A percentile compares a stretch with the other conserved stretches of the same genome.
Conservation (phyloP, 1,140 invertebrate species). For the Diorhabda sublineata region DNA sequence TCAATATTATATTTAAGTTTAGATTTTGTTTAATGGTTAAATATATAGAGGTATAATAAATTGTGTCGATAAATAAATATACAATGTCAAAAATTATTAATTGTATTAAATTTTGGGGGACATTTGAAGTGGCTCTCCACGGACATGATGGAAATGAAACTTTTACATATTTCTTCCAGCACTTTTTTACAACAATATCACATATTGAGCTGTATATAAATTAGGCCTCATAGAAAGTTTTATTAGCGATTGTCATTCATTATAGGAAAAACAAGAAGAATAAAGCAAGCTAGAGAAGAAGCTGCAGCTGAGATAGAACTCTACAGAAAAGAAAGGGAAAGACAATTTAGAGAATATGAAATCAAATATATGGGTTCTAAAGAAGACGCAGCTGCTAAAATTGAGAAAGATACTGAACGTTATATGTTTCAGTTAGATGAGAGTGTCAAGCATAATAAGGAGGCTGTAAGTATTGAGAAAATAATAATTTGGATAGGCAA, state of each 20-base stretch:
- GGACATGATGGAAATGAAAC: too few species aligned
- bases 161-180: too few species aligned
- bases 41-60: too few species aligned
- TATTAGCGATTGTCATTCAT: not conserved
- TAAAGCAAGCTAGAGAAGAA: constrained; percentile 99
- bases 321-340: constrained; percentile 88
- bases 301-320: constrained; percentile 97
- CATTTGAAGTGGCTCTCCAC: too few species aligned
- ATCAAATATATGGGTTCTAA: constrained; percentile 86
- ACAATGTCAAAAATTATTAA: too few species aligned
- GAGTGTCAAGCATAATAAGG: constrained; percentile 68
- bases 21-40: too few species aligned
- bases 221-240: not conserved
- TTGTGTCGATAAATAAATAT: too few species aligned
- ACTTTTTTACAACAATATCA: too few species aligned
- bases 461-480: constrained; percentile 53
- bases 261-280: constrained; percentile 88
- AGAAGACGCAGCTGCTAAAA: constrained; percentile 84
- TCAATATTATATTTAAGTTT: too few species aligned
- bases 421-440: constrained; percentile 83
- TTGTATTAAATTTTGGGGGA: too few species aligned
- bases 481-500: too few species aligned
- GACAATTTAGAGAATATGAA: constrained; percentile 89
- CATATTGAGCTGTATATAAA: too few species aligned
- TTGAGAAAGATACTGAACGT: constrained; percentile 77